Conservation (phyloP, 2,888 invertebrate genomes). For the Chrysolina americana region DNA sequence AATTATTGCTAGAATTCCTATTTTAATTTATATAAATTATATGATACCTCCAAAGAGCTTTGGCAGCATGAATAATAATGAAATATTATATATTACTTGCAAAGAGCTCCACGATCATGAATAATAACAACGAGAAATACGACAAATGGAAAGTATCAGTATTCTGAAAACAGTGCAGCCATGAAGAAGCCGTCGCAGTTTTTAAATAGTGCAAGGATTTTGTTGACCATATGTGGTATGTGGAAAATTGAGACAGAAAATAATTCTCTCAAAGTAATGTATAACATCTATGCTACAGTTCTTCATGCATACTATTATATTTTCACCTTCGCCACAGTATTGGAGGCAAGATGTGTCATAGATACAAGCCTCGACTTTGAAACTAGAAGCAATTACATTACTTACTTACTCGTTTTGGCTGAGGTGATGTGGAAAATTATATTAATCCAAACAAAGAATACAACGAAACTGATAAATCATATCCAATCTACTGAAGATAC, state of each 20-base stretch:
- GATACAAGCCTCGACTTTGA: neutral
- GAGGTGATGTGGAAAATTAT: neutral
- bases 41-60: too few relatives aligned
- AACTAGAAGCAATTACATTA: neutral
- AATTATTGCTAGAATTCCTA: too few relatives aligned
- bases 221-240: conserved; percentile 9
- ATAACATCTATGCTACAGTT: neutral
- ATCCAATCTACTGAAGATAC: neutral
- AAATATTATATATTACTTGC: too few relatives aligned
- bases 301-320: neutral
- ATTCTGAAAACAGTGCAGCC: neutral
- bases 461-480: neutral
- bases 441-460: neutral
- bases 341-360: neutral
- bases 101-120: neutral
- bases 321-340: neutral
- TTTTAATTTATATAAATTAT: neutral
- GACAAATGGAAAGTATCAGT: neutral
- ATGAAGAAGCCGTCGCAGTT: conserved; percentile 1
- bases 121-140: neutral
- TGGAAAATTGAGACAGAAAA: neutral
- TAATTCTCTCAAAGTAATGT: neutral
- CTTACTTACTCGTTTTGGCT: neutral
- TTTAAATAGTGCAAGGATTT: neutral
- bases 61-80: too few relatives aligned